Base-by-base conservation (phyloP, 35 echinoderm and acorn worm genomes). In the Apostichopus japonicus region DNA sequence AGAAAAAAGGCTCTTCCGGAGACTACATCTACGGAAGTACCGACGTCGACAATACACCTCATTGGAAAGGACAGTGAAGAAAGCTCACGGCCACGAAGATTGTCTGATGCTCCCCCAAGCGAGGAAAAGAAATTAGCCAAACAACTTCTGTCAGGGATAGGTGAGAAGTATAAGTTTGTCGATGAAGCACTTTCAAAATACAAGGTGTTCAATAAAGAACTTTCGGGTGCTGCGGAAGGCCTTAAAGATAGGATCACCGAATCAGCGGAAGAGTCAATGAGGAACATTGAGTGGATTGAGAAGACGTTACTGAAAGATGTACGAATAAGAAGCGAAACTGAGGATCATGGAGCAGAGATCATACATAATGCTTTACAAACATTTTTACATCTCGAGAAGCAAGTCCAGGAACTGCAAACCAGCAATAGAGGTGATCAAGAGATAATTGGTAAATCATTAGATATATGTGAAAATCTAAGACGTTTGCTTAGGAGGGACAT, bases 301-400 rank as follows among this genome's bases (percentile, higher is more conserved):
- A 72, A 51, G 61, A 27, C 23, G 13, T 15, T 19, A 6, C 62
- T 72, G 4, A 89, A 25, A 27, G 59, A 72, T 23, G 33, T 89
- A 8, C 21, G 61, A 16, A 24, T 72, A 24, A 15, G 56, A 17
- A 25, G 59, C 21, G 25, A 5, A 10, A 73, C 11, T 24, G 62
- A 87, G 23, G 58, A 87, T 10, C 27, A 63, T 3, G 86, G 61
- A 1, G 21, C 67, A 6, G 86, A 89, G 61, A 89, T 89, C 8
- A 63, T 89, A 16, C 67, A 89, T n/a, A 89, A 89, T 56, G 86
- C 62, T 17, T 33, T 65, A 8, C 61, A 89, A 56, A 72, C 86
- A n/a, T 65, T 89, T 19, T n/a, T 3, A 8, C 6, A 17, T 72
- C n/a, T 89, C n/a, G 61, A 59, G 23, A 67, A 72, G 4, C 5